These are phyloP conservation scores for Dipodomys spectabilis DNA, from an alignment of 2,113 vertebrate species.

Conservation along the genomic window DNA sequence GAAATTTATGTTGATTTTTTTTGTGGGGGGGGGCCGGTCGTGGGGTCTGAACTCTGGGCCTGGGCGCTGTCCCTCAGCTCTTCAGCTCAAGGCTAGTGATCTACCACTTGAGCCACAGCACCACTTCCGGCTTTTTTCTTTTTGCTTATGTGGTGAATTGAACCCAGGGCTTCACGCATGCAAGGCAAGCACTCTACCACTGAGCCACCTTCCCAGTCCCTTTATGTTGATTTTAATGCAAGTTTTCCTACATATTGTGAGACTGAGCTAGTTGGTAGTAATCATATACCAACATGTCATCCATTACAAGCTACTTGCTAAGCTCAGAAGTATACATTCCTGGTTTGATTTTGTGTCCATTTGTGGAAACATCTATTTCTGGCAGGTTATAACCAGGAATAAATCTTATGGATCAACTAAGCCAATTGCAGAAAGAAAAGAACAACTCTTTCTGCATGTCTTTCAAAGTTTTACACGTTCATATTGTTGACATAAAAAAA, in stretches of 20 bases:
- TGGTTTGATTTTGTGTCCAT: slow-evolving; percentile 27
- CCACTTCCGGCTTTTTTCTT: too few relatives aligned
- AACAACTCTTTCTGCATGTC: background rate
- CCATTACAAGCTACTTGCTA: background rate
- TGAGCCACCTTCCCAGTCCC: too few relatives aligned
- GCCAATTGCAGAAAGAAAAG: background rate
- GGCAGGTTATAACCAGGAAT: background rate
- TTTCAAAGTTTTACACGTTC: background rate
- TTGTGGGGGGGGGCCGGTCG: too few relatives aligned
- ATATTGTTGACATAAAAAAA: background rate
- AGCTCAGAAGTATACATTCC: background rate
- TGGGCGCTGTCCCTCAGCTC: too few relatives aligned
- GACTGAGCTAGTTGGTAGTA: background rate
- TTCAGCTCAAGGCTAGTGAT: too few relatives aligned
- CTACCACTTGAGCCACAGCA: too few relatives aligned
- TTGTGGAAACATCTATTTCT: slow-evolving; percentile 42
- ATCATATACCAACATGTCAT: background rate
- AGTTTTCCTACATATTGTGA: background rate
- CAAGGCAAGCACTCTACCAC: too few relatives aligned
- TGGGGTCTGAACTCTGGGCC: too few relatives aligned
- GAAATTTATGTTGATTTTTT: background rate
- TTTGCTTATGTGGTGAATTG: too few relatives aligned
- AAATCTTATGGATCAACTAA: slow-evolving; percentile 37
- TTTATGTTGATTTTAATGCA: background rate
- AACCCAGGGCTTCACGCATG: too few relatives aligned